Conservation (phyloP, 2,888 invertebrate species). For the Meiosimyza platycephala region DNA sequence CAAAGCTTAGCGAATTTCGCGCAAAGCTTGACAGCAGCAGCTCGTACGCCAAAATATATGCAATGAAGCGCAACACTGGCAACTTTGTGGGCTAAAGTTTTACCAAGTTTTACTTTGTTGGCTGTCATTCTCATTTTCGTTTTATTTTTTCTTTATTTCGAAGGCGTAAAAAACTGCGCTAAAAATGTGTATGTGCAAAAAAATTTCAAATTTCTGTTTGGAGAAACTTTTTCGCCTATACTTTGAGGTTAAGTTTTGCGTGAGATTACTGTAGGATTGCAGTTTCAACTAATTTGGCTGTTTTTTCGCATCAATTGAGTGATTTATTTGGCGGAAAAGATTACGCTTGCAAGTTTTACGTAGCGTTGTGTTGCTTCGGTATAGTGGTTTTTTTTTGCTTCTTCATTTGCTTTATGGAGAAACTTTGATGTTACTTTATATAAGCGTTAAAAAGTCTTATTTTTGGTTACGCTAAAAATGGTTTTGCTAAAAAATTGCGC, state of each 20-base stretch:
- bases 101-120: conserved; percentile 52
- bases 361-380: not conserved
- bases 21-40: conserved; percentile 43
- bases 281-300: conserved; percentile 57
- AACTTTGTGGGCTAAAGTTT: not conserved
- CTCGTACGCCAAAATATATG: conserved; percentile 18
- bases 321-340: conserved; percentile 66
- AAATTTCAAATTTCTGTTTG: not conserved
- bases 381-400: not conserved
- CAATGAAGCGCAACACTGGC: conserved; percentile 30
- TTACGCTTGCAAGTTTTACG: conserved; percentile 49
- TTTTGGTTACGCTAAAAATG: not conserved
- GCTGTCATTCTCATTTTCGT: not conserved
- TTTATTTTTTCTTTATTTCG: conserved; percentile 44
- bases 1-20: not conserved
- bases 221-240: conserved; percentile 25
- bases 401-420: not conserved
- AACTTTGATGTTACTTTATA: not conserved
- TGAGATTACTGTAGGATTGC: not conserved
- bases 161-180: conserved; percentile 32
- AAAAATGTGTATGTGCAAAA: not conserved
- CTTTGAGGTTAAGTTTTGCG: conserved; percentile 14
- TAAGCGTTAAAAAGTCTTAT: conserved; percentile 5
- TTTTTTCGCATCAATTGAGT: conserved; percentile 58
- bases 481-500: conserved; percentile 16